Base-by-base conservation (phyloP, 2,888 invertebrate genomes). In the Xylota segnis region DNA sequence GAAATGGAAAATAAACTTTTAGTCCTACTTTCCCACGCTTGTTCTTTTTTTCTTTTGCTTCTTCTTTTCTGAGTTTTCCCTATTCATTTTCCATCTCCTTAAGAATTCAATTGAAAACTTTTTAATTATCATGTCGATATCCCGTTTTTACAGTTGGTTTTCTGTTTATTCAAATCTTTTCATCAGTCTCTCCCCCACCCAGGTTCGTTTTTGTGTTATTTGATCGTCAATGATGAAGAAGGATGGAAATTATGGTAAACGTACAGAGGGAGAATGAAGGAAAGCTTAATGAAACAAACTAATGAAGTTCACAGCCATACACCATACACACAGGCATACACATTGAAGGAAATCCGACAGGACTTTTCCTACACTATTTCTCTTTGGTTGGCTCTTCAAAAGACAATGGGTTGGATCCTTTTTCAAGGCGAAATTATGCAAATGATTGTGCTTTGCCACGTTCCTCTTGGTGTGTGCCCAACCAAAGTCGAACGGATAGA, bases 81-180 rank as follows among this genome's bases (percentile, higher is more conserved):
- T 47, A 2, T 37, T 37, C 50, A 29, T 52, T 76, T 34, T 76
- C 54, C 63, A 34, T 83, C 76, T 74, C 40, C 61, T 81, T 82
- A 81, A 74, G 65, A 43, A 82, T 86, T 82, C 86, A 76, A 82
- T 86, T 82, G 82, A 68, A 82, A 81, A 86, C 66, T 86, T 82
- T 86, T 81, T 82, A 86, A 86, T 86, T 86, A 76, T 76, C 82
- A 68, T 75, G 86, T 81, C 81, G 81, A 75, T 75, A 71, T 70
- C 70, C 52, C 14, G 43, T 37, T 54, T 71, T 65, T 50, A 45
- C 68, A 61, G 66, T 45, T 52, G 52, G 52, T 59, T 52, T 72
- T 72, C 43, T 43, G 34, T 52, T 77, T 29, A 65, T 58, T 40
- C 66, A 45, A 54, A 61, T 18, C 52, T 65, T 63, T 56, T 45